Evolutionary conservation across 1,140 invertebrate genomes (phyloP), one percentile per base, ranked within the genome.

Genomic region (Bombus waltoni): DNA sequence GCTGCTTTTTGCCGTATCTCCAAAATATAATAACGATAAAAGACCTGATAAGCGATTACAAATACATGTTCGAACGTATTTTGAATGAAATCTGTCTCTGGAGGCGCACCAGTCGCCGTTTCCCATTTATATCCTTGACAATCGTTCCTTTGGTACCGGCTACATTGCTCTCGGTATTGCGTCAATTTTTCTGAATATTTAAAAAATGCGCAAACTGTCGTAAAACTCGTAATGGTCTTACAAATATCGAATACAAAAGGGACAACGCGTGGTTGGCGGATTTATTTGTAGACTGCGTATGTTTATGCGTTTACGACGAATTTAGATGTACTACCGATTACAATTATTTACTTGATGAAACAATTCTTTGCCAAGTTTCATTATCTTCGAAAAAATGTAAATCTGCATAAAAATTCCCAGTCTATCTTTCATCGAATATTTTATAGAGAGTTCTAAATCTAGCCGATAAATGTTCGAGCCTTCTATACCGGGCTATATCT

Each of bases 41-140:
- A 40, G 28, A 11, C 13, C 75, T 77, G 57, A 77, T 62, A 62
- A 77, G 15, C 75, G 75, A 62, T 77, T 76, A 10, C 73, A 25
- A 35, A 28, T 32, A 47, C 38, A n/a, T n/a, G 38, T 40, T 40
- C 38, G 28, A 42, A 32, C 18, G 38, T 62, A 62, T 77, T 62
- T 42, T n/a, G 32, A 40, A 40, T 76, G 57, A 76, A 76, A 40
- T n/a, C 74, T 40, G 74, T 25, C 74, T 28, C 75, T 9, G 13
- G 75, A 35, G 38, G 15, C 28, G 28, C 25, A 22, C 25, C 11
- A 76, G 1, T 40, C 8, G 15, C n/a, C 2, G 57, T 78, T 66
- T 44, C 32, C 57, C 75, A 77, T 65, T 77, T 77, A 13, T 77
- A 42, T 44, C n/a, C 38, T 32, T 44, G 57, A 65, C 32, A 78